These are phyloP conservation scores for Tachuris rubrigastra DNA, from an alignment of 2,113 vertebrate species.

Conservation along the genomic window DNA sequence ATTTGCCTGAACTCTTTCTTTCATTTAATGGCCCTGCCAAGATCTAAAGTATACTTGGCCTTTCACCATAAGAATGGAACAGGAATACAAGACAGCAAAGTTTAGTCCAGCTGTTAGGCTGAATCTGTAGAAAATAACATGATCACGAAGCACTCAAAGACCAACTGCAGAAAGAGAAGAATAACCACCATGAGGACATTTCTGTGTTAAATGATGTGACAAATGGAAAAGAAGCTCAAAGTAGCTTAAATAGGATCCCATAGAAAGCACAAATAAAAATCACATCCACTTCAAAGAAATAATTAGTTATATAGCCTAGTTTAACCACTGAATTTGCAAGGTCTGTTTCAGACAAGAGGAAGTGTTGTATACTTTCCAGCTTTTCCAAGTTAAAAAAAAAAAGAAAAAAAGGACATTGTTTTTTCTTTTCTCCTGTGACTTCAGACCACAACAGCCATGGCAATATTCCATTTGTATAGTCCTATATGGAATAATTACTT, in stretches of 20 bases:
- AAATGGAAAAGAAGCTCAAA: background rate
- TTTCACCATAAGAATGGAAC: background rate
- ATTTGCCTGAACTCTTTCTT: background rate
- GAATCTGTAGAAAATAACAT: background rate
- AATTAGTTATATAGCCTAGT: background rate
- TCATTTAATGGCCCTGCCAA: background rate
- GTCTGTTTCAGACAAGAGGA: background rate
- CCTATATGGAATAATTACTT: background rate
- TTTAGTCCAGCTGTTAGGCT: background rate
- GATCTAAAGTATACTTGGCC: background rate
- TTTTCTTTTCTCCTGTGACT: background rate
- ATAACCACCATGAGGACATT: background rate
- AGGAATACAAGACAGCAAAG: background rate
- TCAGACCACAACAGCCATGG: background rate
- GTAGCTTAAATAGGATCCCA: background rate
- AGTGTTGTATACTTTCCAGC: background rate
- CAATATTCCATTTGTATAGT: background rate
- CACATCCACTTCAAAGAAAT: background rate
- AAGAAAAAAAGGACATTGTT: fast-evolving
- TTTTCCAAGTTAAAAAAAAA: background rate
- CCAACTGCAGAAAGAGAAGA: background rate
- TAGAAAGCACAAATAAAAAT: background rate
- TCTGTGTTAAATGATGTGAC: background rate
- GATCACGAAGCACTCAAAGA: background rate
- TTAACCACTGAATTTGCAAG: background rate